Evolutionary conservation across 1,140 invertebrate species (phyloP), one percentile per base, ranked within the genome.

Genomic region (Drosophila tropicalis): DNA sequence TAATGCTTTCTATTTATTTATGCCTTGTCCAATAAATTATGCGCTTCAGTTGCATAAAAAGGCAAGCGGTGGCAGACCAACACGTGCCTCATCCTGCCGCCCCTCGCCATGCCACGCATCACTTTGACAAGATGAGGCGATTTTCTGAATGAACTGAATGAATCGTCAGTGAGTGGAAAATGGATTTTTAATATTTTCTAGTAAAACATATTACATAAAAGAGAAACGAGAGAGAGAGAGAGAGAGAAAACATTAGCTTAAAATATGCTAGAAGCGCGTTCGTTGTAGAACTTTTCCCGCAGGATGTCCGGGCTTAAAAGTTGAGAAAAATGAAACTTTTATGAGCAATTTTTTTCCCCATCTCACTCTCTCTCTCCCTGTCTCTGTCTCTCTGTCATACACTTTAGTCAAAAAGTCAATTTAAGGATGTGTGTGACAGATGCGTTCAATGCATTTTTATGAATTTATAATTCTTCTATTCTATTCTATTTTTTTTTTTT

Each of bases 291-390:
- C 75, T 81, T 80, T 85, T 89, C 89, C 89, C 89, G 82, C 62
- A 90, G 89, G 89, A 91, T 76, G 81, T 91, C 90, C 90, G 84
- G 89, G 79, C 89, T 91, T 91, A 91, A 91, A 85, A 91, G 89
- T 85, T 90, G 89, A 91, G 89, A 90, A 91, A 91, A 91, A 91
- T 91, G 84, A 91, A 91, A 90, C 76, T 91, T 91, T 91, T 90
- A 90, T 90, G 81, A 86, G 77, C 65, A 67, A 29, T 67, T 74
- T 62, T 61, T 78, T 65, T 29, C n/a, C n/a, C 12, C 55, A 60
- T 57, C 61, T 36, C 17, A 56, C 1, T 4, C 19, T 51, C n/a
- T 47, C 2, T 19, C 17, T 9, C 2, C 19, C 4, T 47, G 17
- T 22, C 17, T n/a, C n/a, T n/a, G n/a, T n/a, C n/a, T 9, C 2